phyloP scores from a whole-genome alignment of 2,797 vertebrate species.

The Alcedo atthis region DNA sequence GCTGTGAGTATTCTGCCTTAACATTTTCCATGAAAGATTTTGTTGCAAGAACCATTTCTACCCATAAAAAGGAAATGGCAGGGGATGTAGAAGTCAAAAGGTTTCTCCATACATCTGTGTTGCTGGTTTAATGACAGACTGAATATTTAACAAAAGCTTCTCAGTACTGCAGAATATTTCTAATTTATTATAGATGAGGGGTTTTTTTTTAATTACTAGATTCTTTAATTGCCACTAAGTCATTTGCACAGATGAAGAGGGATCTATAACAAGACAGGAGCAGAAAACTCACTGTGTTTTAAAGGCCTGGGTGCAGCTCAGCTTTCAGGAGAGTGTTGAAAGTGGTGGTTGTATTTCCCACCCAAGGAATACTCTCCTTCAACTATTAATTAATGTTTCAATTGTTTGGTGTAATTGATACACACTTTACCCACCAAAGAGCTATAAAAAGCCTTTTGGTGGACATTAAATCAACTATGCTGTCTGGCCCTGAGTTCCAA shows the following conservation, averaged over 20 bases:
- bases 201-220: background rate
- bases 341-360: background rate
- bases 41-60: slow-evolving; percentile 6
- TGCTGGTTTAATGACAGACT: background rate
- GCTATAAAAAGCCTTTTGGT: background rate
- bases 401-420: slow-evolving; percentile 8
- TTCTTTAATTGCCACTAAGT: background rate
- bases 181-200: background rate
- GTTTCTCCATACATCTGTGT: background rate
- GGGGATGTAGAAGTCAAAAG: background rate
- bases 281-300: background rate
- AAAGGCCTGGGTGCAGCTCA: background rate
- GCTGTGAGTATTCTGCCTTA: slow-evolving; percentile 8
- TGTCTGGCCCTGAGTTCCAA: background rate
- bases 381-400: slow-evolving; percentile 34
- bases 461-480: background rate
- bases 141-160: background rate
- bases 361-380: background rate
- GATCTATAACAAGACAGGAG: background rate
- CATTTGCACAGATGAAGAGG: background rate
- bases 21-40: slow-evolving; percentile 25
- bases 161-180: background rate
- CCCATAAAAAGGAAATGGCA: background rate
- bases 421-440: background rate
- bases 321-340: background rate